Percentiles rank a stretch among this genome's conserved stretches.
Evolutionary conservation across 2,888 invertebrate genomes (phyloP).

Genomic region (Actias luna): DNA sequence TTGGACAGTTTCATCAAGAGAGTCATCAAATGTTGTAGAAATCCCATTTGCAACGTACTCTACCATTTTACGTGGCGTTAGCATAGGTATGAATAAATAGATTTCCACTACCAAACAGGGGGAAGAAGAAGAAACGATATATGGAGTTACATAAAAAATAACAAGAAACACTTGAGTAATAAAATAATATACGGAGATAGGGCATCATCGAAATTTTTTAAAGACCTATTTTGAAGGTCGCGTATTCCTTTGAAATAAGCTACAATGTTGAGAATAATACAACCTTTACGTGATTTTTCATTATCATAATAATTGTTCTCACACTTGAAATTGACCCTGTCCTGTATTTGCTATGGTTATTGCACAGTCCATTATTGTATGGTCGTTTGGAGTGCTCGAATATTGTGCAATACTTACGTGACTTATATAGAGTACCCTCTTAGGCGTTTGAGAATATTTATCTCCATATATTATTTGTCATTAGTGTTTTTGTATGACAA

Average conservation of each 20-base stretch:
- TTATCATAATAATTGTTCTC: constrained; percentile 46
- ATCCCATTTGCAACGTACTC: too few species aligned
- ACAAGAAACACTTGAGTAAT: too few species aligned
- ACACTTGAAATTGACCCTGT: constrained; percentile 67
- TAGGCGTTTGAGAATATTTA: constrained; percentile 3
- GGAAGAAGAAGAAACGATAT: too few species aligned
- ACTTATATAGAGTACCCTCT: constrained; percentile 19
- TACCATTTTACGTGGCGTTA: too few species aligned
- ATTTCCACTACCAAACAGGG: too few species aligned
- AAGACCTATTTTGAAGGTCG: neutral
- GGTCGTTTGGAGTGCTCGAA: constrained; percentile 41
- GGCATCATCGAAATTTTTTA: neutral
- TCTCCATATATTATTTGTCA: too few species aligned
- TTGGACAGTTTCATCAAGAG: too few species aligned
- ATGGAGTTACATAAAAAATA: neutral
- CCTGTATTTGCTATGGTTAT: constrained; percentile 40
- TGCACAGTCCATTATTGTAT: constrained; percentile 35
- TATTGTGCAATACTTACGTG: constrained; percentile 37
- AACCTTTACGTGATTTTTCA: constrained; percentile 37
- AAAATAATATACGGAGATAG: too few species aligned
- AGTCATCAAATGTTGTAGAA: too few species aligned
- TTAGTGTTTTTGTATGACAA: too few species aligned
- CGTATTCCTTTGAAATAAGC: constrained; percentile 6
- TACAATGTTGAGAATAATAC: constrained; percentile 36
- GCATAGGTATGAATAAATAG: too few species aligned